Conservation (phyloP, 1,140 invertebrate species). For the Helicoverpa zea region DNA sequence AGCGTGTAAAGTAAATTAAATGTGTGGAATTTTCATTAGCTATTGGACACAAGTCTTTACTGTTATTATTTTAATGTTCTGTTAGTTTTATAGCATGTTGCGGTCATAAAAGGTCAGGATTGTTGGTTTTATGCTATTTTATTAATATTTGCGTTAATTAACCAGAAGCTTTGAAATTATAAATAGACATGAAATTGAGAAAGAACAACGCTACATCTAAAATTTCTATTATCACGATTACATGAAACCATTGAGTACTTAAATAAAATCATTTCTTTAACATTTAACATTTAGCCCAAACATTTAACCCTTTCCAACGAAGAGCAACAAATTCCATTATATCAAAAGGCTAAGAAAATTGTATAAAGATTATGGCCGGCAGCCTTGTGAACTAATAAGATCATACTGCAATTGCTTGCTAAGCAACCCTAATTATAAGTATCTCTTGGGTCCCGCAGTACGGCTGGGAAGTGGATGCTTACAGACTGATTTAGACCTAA, state of each 20-base stretch:
- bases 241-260: no score
- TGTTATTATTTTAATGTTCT: slow-evolving; percentile 13
- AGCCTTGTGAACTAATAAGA: slow-evolving; percentile 15
- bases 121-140: neutral
- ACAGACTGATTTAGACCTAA: neutral
- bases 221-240: no score
- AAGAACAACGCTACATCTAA: no score
- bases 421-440: slow-evolving; percentile 26
- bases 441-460: slow-evolving; percentile 23
- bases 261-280: no score
- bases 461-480: neutral
- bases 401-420: slow-evolving; percentile 33
- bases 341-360: slow-evolving; percentile 25
- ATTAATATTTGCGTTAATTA: neutral
- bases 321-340: neutral
- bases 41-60: slow-evolving; percentile 22
- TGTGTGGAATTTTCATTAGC: slow-evolving; percentile 42
- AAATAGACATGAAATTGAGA: no score
- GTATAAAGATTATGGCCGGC: slow-evolving; percentile 29
- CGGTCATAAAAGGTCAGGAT: neutral
- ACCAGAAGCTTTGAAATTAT: no score
- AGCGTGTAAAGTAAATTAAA: slow-evolving; percentile 36
- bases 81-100: neutral
- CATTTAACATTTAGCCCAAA: no score
- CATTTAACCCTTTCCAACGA: neutral